These are phyloP conservation scores for Paguma larvata DNA, from an alignment of 2,797 vertebrate genomes.

Conservation along the genomic window DNA sequence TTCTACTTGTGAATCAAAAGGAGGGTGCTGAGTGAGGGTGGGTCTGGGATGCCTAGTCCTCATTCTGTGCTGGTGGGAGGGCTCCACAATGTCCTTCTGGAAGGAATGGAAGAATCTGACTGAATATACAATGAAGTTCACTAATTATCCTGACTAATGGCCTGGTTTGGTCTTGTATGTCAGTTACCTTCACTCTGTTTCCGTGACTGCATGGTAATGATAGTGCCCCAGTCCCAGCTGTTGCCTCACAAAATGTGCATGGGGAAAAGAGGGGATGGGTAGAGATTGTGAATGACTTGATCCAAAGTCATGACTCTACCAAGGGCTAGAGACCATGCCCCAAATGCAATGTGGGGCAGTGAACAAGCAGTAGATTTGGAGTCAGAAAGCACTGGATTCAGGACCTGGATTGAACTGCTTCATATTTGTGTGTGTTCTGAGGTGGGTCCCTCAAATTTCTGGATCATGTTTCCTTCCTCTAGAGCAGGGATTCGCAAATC, in stretches of 20 bases:
- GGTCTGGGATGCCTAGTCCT: not conserved
- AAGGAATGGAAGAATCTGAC: not conserved
- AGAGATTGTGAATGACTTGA: not conserved
- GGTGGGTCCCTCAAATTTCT: not conserved
- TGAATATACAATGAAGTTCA: not conserved
- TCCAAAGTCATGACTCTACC: not conserved
- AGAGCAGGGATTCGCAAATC: not conserved
- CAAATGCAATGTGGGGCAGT: not conserved
- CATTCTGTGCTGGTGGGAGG: not conserved
- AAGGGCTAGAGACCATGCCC: not conserved
- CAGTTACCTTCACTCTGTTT: not conserved
- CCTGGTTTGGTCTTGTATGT: not conserved
- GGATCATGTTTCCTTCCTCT: not conserved
- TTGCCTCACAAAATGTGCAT: not conserved
- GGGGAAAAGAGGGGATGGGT: not conserved
- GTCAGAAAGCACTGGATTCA: not conserved
- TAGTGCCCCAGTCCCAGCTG: not conserved
- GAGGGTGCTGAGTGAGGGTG: not conserved
- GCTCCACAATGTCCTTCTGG: not conserved
- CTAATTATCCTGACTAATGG: not conserved
- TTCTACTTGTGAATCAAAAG: not conserved
- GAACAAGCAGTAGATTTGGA: not conserved
- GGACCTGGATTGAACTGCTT: not conserved
- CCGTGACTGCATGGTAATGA: not conserved
- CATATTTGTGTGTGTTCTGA: constrained; percentile 10